phyloP scores from a whole-genome alignment of 2,113 vertebrate genomes.

The Motacilla tschutschensis region DNA sequence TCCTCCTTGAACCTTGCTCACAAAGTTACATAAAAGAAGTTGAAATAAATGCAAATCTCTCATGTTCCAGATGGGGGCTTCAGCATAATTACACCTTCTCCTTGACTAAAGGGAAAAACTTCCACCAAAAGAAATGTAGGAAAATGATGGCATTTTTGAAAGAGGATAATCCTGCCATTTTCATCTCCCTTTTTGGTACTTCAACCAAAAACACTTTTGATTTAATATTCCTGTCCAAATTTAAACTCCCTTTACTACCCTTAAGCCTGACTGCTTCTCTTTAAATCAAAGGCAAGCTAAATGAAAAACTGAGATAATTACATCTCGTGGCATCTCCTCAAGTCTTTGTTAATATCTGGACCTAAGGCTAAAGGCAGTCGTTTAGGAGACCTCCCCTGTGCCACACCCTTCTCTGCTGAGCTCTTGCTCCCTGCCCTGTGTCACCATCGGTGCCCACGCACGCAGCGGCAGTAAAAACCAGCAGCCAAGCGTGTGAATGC shows the following conservation, averaged over 20 bases:
- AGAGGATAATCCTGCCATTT: background rate
- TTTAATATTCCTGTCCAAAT: background rate
- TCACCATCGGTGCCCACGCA: too few species aligned
- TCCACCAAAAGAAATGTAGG: background rate
- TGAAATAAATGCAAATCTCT: background rate
- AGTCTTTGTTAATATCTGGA: background rate
- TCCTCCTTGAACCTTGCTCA: background rate
- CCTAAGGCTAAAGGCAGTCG: background rate
- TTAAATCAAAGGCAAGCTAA: background rate
- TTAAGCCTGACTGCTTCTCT: background rate
- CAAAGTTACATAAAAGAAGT: background rate
- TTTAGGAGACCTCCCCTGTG: background rate
- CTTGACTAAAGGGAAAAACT: background rate
- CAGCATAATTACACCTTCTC: background rate
- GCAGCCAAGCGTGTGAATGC: fast-evolving
- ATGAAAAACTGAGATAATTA: background rate
- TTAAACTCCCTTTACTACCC: background rate
- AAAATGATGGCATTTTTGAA: background rate
- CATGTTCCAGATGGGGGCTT: background rate
- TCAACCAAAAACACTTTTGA: background rate
- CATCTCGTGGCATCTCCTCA: background rate
- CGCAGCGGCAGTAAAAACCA: background rate
- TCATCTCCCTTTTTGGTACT: background rate
- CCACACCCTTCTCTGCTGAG: too few species aligned
- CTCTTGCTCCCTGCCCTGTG: background rate